Conservation (phyloP, 2,797 vertebrate species). For the Lacerta viridis region DNA sequence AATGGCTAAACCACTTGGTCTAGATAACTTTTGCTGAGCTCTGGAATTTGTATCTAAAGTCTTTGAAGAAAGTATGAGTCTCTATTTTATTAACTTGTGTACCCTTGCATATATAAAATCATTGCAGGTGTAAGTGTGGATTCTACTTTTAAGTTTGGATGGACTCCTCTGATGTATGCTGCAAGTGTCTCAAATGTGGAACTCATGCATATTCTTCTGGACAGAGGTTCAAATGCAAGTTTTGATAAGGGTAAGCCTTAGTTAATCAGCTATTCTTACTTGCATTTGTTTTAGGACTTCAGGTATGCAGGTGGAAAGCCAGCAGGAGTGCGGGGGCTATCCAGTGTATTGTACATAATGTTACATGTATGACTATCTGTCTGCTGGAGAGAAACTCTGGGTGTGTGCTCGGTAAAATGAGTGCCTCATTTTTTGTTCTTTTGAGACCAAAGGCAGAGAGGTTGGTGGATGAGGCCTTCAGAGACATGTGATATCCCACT, state of each 20-base stretch:
- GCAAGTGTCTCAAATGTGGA: slow-evolving; percentile 85
- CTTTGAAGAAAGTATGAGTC: neutral
- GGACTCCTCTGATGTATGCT: slow-evolving; percentile 95
- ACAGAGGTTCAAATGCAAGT: slow-evolving; percentile 91
- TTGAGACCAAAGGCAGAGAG: too few relatives aligned
- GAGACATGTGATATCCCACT: too few relatives aligned
- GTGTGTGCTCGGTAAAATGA: too few relatives aligned
- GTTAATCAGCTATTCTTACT: neutral
- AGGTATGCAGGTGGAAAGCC: neutral
- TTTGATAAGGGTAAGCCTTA: slow-evolving; percentile 90
- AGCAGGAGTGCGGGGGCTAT: too few relatives aligned
- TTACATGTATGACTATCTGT: too few relatives aligned
- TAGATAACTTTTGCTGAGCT: neutral
- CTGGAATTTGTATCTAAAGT: slow-evolving; percentile 7
- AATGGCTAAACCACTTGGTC: neutral
- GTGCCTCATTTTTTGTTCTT: too few relatives aligned
- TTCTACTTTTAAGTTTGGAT: slow-evolving; percentile 86
- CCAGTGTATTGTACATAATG: too few relatives aligned
- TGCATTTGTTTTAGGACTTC: neutral
- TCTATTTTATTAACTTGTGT: slow-evolving; percentile 14
- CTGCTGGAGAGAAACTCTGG: too few relatives aligned
- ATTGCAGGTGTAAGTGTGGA: slow-evolving; percentile 89
- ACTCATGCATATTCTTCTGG: slow-evolving; percentile 87
- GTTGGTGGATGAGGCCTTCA: too few relatives aligned
- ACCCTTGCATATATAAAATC: slow-evolving; percentile 26